Conservation (phyloP, 1,140 invertebrate species). For the Atta colombica region DNA sequence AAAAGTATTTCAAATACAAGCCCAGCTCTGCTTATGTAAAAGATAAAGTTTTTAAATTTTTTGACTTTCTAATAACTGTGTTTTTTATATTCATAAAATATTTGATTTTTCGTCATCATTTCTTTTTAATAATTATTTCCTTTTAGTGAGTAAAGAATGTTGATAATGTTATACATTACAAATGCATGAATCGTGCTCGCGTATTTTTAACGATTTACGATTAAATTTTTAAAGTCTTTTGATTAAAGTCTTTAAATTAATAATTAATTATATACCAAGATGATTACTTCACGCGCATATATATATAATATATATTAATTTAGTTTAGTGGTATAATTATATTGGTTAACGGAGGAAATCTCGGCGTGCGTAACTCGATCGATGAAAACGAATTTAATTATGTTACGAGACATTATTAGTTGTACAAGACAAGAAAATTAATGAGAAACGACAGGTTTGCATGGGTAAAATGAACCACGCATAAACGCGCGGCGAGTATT, state of each 20-base stretch:
- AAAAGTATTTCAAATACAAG: too few relatives aligned
- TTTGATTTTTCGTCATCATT: too few relatives aligned
- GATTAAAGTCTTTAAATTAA: not conserved
- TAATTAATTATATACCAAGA: conserved; percentile 1
- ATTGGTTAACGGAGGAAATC: not conserved
- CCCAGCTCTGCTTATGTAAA: too few relatives aligned
- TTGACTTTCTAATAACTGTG: too few relatives aligned
- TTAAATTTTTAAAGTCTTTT: not conserved
- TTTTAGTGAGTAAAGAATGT: too few relatives aligned
- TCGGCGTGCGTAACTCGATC: not conserved
- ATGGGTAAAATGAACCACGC: not conserved
- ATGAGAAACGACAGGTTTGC: not conserved
- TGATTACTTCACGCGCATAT: not conserved
- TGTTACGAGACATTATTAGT: conserved; percentile 22
- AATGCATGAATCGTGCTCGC: not conserved
- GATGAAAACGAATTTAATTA: conserved; percentile 38
- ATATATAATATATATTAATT: conserved; percentile 3
- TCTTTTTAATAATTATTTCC: too few relatives aligned
- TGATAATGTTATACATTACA: not conserved
- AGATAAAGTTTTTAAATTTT: too few relatives aligned
- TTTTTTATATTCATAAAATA: too few relatives aligned
- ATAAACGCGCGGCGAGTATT: not conserved
- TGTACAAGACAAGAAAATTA: conserved; percentile 8
- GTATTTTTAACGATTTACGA: not conserved
- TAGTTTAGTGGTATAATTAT: conserved; percentile 12